phyloP scores from a whole-genome alignment of 2,113 vertebrate genomes.

The Pelvicachromis taeniatus region DNA sequence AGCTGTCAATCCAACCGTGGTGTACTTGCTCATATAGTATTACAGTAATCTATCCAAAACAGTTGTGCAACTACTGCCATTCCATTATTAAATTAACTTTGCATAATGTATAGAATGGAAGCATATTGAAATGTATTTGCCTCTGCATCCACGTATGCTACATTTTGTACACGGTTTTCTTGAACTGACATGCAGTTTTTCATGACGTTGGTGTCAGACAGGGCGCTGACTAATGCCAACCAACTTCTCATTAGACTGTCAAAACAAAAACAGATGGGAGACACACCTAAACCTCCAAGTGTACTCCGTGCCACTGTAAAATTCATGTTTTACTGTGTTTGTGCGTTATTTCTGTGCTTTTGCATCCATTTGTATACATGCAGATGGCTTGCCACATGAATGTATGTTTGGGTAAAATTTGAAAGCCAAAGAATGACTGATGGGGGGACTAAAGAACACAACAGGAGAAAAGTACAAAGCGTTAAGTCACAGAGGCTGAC shows the following conservation, averaged over 20 bases:
- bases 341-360: not conserved
- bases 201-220: not conserved
- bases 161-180: not conserved
- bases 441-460: not conserved
- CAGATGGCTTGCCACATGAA: not conserved
- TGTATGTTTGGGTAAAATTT: not conserved
- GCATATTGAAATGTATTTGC: not conserved
- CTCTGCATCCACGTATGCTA: not conserved
- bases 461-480: not conserved
- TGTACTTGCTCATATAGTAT: not conserved
- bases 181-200: not conserved
- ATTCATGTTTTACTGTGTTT: not conserved
- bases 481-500: not conserved
- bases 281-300: slow-evolving; percentile 10
- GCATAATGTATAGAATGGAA: not conserved
- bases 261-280: not conserved
- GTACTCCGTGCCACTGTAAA: not conserved
- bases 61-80: not conserved
- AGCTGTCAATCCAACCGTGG: not conserved
- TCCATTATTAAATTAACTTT: not conserved
- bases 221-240: not conserved
- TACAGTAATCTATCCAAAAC: not conserved
- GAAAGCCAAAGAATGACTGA: not conserved
- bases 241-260: not conserved
- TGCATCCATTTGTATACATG: not conserved